These are phyloP conservation scores for Hyaena hyaena DNA, from an alignment of 2,113 vertebrate genomes.

Conservation along the genomic window DNA sequence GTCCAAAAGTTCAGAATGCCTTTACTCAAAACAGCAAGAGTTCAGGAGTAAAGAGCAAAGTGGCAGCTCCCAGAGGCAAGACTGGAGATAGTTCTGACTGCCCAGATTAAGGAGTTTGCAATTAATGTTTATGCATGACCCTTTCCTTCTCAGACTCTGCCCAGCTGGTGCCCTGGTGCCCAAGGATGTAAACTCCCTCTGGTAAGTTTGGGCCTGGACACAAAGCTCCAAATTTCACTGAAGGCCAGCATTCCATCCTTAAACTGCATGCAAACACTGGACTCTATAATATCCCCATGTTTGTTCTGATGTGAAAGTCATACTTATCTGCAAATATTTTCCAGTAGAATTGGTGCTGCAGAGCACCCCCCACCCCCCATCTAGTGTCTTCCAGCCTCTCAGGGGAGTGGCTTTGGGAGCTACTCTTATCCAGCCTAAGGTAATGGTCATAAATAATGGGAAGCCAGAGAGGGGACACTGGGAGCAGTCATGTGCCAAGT, in stretches of 20 bases:
- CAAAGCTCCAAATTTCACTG: neutral
- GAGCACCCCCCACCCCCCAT: neutral
- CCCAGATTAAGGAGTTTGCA: neutral
- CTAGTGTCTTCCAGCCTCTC: neutral
- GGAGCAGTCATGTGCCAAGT: neutral
- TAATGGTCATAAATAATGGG: constrained; percentile 22
- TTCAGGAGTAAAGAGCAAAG: neutral
- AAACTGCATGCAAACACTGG: neutral
- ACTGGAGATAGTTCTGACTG: neutral
- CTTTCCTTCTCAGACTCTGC: neutral
- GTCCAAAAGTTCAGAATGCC: neutral
- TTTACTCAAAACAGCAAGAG: neutral
- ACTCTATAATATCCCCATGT: neutral
- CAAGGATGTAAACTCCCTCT: neutral
- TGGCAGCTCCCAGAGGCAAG: neutral
- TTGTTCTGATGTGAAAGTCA: neutral
- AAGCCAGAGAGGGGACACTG: neutral
- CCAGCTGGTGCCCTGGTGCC: neutral
- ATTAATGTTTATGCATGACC: neutral
- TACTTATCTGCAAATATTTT: neutral
- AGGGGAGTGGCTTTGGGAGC: neutral
- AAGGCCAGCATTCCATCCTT: neutral
- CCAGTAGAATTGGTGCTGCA: neutral
- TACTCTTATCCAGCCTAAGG: neutral
- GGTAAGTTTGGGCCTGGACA: neutral